A percentile compares a stretch with the other conserved stretches of the same genome.
These are phyloP conservation scores for Pristionchus arcanus DNA, from an alignment of 2,888 invertebrate species.

Conservation along the genomic window DNA sequence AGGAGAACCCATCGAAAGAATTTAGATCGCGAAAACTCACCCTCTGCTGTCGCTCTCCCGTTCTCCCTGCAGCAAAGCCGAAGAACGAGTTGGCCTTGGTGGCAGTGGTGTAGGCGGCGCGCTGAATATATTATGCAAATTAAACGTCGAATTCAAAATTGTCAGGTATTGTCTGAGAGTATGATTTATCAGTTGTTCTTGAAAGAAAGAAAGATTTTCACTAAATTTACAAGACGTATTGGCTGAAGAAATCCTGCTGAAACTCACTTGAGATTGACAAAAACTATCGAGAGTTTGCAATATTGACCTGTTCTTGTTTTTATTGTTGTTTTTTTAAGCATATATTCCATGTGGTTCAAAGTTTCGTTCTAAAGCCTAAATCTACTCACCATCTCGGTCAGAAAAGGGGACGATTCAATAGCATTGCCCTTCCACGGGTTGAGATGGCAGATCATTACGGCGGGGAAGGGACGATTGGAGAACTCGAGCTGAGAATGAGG, in stretches of 20 bases:
- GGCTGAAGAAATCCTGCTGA: background rate
- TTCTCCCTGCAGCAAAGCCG: conserved; percentile 42
- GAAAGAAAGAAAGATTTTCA: no score
- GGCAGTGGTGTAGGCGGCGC: background rate
- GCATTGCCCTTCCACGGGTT: conserved; percentile 74
- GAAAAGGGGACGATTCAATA: conserved; percentile 18
- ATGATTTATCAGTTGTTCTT: no score
- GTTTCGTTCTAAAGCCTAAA: no score
- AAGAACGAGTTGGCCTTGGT: background rate
- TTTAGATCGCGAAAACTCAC: no score
- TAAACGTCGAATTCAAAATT: no score
- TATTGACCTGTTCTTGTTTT: no score
- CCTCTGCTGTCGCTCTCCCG: conserved; percentile 49
- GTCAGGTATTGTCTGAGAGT: no score
- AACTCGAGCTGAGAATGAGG: conserved; percentile 70
- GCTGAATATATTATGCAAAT: background rate
- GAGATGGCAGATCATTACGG: conserved; percentile 76
- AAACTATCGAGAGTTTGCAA: no score
- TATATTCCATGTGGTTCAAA: no score
- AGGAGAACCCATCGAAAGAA: no score
- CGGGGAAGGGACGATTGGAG: conserved; percentile 74
- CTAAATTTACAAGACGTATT: background rate
- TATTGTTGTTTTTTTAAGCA: no score
- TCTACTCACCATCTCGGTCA: conserved; percentile 40
- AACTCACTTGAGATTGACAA: background rate